These are phyloP conservation scores for Pseudocheirus occidentalis DNA, from an alignment of 2,797 vertebrate genomes.

Conservation along the genomic window DNA sequence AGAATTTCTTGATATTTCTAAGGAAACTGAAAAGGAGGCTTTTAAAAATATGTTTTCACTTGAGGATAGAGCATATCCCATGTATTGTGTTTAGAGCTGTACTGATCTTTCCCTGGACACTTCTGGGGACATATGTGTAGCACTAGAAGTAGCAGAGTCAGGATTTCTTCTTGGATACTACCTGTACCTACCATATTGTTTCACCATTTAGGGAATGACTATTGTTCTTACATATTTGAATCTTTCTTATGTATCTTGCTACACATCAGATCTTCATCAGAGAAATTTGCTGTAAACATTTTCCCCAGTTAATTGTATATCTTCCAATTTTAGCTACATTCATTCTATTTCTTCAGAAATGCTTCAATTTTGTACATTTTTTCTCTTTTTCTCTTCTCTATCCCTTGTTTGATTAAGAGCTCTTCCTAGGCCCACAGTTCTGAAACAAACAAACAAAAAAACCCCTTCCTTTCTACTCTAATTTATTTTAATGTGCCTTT, in stretches of 20 bases:
- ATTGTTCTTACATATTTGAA: neutral
- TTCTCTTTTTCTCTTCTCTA: neutral
- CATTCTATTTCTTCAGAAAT: neutral
- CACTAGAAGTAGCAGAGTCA: neutral
- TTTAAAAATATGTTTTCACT: neutral
- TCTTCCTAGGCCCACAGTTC: neutral
- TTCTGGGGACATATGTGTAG: neutral
- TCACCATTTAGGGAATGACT: neutral
- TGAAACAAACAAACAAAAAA: neutral
- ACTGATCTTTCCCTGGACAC: neutral
- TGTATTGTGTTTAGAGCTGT: neutral
- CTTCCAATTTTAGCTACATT: neutral
- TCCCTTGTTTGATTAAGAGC: neutral
- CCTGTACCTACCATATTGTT: neutral
- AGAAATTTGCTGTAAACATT: neutral
- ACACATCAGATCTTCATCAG: neutral
- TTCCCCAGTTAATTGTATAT: neutral
- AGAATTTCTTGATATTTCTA: neutral
- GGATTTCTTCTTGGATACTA: neutral
- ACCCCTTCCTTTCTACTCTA: neutral
- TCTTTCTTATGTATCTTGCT: neutral
- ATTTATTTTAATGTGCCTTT: neutral
- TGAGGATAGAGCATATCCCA: neutral
- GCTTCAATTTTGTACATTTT: neutral
- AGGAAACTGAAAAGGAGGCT: neutral